Evolutionary conservation across 2,888 invertebrate species (phyloP), one percentile per base, ranked within the genome.

Genomic region (Ophioninae sp.): DNA sequence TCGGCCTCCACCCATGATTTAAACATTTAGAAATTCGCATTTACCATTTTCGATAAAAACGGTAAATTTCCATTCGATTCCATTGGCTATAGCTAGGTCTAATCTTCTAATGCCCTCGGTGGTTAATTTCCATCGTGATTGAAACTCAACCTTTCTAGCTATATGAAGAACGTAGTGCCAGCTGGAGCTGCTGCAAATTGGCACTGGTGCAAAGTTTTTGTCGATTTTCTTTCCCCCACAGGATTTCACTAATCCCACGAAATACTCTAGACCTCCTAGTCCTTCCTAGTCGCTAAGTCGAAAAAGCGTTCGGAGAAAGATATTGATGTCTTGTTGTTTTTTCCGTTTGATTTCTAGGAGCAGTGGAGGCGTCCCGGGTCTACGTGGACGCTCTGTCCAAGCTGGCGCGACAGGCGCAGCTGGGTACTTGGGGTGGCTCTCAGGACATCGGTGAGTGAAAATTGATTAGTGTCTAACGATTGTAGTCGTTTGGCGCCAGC

Each of bases 321-420:
- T 84, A 50, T 7, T 23, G 44, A 21, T 17, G 13, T 17, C 17
- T 20, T 17, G 13, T 68, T n/a, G n/a, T 62, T 72, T 78, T 76
- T 76, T 21, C 50, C 65, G 13, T 86, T 81, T 87, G 86, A 73
- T 85, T 93, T 93, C 67, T 94, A 98, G 97, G 97, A 93, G 97
- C 97, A 84, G 97, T 97, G 81, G 97, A 97, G 85, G 97, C 98
- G 59, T 97, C 97, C 50, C 95, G 97, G 76, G 93, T 97, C 88
- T 98, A 98, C 93, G 97, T 97, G 91, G 98, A 98, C 91, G 96
- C 97, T 86, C 95, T 98, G 92, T 96, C 96, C 88, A 97, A 97
- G 93, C 94, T 98, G 92, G 97, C 97, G 85, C 94, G 96, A 87
- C 97, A 98, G 93, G 97, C 98, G 79, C 97, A 98, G 93, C 97